Conservation (phyloP, 2,888 invertebrate species). For the Epinotia brunnichana region DNA sequence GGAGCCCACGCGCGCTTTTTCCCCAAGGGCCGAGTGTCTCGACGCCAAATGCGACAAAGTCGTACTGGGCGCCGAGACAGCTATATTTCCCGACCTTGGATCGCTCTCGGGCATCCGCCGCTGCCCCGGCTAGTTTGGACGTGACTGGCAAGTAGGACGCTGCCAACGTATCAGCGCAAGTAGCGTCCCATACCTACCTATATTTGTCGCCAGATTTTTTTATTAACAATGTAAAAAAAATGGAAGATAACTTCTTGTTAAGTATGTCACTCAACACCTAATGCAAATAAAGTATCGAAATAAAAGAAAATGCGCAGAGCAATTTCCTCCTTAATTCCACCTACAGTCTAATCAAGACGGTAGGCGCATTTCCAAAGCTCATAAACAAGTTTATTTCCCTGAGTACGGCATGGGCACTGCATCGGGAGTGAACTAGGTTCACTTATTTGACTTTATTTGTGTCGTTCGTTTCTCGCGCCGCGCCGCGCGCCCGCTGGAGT, state of each 20-base stretch:
- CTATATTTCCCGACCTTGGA: no score
- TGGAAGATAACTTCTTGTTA: background rate
- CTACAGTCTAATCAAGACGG: conserved; percentile 11
- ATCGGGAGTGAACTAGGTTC: conserved; percentile 62
- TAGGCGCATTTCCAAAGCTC: conserved; percentile 47
- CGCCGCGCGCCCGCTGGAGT: conserved; percentile 72
- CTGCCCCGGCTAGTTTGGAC: no score
- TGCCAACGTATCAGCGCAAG: no score
- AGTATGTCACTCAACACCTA: background rate
- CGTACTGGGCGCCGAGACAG: no score
- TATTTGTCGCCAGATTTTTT: no score
- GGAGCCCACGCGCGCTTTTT: no score
- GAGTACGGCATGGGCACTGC: conserved; percentile 46
- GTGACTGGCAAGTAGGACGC: no score
- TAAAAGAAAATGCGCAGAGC: conserved; percentile 2
- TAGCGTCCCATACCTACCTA: no score
- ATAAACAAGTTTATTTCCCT: conserved; percentile 50
- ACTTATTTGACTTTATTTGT: conserved; percentile 81
- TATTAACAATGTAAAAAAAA: no score
- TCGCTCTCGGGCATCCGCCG: no score
- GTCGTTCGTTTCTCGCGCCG: conserved; percentile 73
- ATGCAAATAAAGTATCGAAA: background rate
- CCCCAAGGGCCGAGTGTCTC: no score
- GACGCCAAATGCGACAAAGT: no score
- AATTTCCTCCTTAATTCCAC: background rate